Evolutionary conservation across 2,797 vertebrate genomes (phyloP), one percentile per base, ranked within the genome.

Genomic region (Odontamblyopus lacepedii): DNA sequence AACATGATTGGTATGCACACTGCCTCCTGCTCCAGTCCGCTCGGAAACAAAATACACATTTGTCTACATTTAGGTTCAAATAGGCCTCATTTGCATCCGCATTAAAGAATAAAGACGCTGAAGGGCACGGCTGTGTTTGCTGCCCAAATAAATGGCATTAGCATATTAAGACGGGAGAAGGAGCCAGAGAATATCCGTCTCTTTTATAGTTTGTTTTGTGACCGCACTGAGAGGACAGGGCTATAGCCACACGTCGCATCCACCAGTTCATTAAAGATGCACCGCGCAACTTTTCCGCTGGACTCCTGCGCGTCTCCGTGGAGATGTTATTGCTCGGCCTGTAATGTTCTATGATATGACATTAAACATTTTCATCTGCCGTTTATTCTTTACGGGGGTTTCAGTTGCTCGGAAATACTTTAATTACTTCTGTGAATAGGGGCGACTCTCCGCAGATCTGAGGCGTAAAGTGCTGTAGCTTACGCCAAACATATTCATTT

Each of bases 1-100:
- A 91, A 92, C 87, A 80, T 88, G 38, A 92, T 94, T 93, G 87
- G 91, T 92, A 94, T 94, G 90, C 91, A 85, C 67, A 73, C 82
- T 62, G 44, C 80, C 81, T 80, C n/a, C 50, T 69, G 67, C 15
- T 23, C 74, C 74, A 90, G 86, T 79, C 90, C 74, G 85, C 77
- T 88, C 83, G 56, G 88, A 84, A 62, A 84, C 87, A 91, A 75
- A 92, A 89, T 86, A 73, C 84, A 83, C 87, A 90, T 92, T 88
- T 89, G 82, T 88, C 79, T 85, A 88, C 88, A 87, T 91, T 92
- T 89, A 77, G 82, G 85, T 79, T 80, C 71, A 80, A 85, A 84
- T 71, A 59, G 77, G 75, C 56, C 65, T 59, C 73, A 80, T 88
- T 86, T 84, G 78, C 78, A 88, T 87, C 59, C 67, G 72, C 44